A percentile compares a stretch with the other conserved stretches of the same genome.
phyloP scores from a whole-genome alignment of 2,113 vertebrate genomes.

The Tragelaphus strepsiceros region DNA sequence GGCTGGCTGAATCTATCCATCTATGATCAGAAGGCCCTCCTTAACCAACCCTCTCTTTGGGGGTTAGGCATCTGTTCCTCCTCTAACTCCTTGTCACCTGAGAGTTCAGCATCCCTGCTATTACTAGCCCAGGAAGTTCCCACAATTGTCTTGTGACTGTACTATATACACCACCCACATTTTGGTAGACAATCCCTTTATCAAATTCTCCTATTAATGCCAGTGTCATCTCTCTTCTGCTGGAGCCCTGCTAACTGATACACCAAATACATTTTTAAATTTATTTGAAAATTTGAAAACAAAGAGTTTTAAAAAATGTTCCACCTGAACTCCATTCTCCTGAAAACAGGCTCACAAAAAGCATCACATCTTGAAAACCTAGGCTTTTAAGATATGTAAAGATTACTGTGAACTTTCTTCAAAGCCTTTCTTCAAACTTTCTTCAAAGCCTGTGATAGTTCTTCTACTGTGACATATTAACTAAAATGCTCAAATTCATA shows the following conservation, averaged over 20 bases:
- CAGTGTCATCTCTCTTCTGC: constrained; percentile 13
- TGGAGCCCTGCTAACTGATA: background rate
- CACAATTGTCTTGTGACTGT: background rate
- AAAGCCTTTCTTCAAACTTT: background rate
- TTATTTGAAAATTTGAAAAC: background rate
- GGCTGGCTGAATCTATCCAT: background rate
- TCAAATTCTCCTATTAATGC: background rate
- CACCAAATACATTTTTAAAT: constrained; percentile 5
- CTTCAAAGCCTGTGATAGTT: constrained; percentile 4
- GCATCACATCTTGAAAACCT: background rate
- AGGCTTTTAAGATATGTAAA: constrained; percentile 3
- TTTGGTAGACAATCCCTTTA: constrained; percentile 35
- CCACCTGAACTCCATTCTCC: background rate
- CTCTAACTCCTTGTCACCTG: background rate
- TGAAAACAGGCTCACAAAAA: constrained; percentile 29
- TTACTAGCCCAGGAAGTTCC: background rate
- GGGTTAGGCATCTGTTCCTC: background rate
- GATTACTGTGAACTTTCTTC: constrained; percentile 7
- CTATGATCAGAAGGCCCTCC: background rate
- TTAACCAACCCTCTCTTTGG: background rate
- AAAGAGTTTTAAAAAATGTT: constrained; percentile 17
- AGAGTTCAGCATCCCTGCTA: background rate
- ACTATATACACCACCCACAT: background rate
- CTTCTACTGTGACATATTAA: constrained; percentile 12
- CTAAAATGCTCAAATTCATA: constrained; percentile 17